Conservation (phyloP, 2,113 vertebrate species). For the Macheiramphus alcinus region DNA sequence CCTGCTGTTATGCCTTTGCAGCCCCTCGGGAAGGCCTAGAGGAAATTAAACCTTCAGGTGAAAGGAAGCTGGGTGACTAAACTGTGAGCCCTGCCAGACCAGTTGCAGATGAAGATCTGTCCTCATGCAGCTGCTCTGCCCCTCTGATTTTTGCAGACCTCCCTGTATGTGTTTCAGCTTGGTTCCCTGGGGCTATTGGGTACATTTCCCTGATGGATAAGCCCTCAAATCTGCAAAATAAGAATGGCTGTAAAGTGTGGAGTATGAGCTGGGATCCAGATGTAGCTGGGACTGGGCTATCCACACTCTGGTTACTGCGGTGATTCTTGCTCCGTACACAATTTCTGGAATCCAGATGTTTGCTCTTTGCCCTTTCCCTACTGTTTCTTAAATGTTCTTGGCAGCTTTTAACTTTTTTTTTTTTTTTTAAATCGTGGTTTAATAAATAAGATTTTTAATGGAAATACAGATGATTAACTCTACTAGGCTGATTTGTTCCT, state of each 20-base stretch:
- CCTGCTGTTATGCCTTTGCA: neutral
- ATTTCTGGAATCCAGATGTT: constrained; percentile 20
- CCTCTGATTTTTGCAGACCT: neutral
- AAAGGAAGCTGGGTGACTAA: neutral
- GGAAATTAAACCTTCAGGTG: neutral
- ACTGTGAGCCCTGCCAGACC: neutral
- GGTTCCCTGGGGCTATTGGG: neutral
- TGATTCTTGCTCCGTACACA: neutral
- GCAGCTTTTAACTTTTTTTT: constrained; percentile 31
- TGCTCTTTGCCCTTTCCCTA: neutral
- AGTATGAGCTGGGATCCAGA: neutral
- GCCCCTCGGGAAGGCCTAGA: neutral
- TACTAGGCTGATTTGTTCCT: constrained; percentile 26
- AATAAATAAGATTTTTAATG: constrained; percentile 21
- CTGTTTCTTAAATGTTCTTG: constrained; percentile 1
- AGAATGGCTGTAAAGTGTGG: neutral
- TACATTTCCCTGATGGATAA: neutral
- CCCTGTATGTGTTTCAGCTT: neutral
- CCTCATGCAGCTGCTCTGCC: neutral
- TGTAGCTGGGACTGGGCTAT: neutral
- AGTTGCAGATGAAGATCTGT: neutral
- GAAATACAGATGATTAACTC: constrained; percentile 31
- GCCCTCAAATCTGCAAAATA: neutral
- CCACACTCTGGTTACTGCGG: neutral
- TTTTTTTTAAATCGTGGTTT: constrained; percentile 7